Percentiles rank a stretch among this genome's conserved stretches.
phyloP scores from a whole-genome alignment of 1,140 invertebrate genomes.

The Drosophila pruinosa region DNA sequence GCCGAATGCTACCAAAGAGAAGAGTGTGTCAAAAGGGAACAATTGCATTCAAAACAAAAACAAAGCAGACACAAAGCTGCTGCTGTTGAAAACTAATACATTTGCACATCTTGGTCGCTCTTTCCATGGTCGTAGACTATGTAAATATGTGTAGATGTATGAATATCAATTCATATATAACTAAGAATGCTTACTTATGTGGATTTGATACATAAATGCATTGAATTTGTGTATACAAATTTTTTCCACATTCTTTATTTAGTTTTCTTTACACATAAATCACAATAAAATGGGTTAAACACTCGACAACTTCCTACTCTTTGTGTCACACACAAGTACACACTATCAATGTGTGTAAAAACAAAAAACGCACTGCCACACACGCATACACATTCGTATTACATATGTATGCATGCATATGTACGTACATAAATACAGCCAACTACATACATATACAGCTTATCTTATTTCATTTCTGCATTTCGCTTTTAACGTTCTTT shows the following conservation, averaged over 20 bases:
- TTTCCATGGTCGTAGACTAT: conserved; percentile 36
- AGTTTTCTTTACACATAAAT: not conserved
- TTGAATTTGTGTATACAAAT: conserved; percentile 25
- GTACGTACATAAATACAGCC: conserved; percentile 50
- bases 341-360: conserved; percentile 22
- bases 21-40: conserved; percentile 38
- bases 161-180: not conserved
- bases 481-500: conserved; percentile 23
- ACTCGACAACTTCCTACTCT: conserved; percentile 43
- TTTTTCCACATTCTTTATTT: not conserved
- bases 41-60: conserved; percentile 47
- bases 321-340: conserved; percentile 21
- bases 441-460: conserved; percentile 48
- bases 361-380: conserved; percentile 43
- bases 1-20: conserved; percentile 5
- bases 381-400: conserved; percentile 38
- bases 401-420: conserved; percentile 29
- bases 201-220: conserved; percentile 8
- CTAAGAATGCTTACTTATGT: conserved; percentile 8
- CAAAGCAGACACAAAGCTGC: conserved; percentile 47
- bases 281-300: conserved; percentile 21
- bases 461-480: conserved; percentile 45
- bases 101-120: conserved; percentile 5
- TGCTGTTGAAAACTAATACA: conserved; percentile 39
- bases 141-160: conserved; percentile 26